A percentile compares a stretch with the other conserved stretches of the same genome.
These are phyloP conservation scores for Oryzias woworae DNA, from an alignment of 2,113 vertebrate species.

Conservation along the genomic window DNA sequence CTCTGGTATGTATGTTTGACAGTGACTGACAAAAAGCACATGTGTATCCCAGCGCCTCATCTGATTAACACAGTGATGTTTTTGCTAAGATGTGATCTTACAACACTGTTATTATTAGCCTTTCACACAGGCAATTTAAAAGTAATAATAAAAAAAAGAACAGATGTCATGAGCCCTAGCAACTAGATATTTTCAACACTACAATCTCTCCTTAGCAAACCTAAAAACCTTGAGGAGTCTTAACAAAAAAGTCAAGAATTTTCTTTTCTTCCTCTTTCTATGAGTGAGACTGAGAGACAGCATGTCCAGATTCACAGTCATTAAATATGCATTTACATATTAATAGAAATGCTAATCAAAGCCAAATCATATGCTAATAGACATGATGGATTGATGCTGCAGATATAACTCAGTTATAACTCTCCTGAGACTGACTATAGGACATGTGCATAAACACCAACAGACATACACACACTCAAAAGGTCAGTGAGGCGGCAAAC, in stretches of 20 bases:
- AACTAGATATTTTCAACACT: slow-evolving; percentile 40
- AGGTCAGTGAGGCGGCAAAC: slow-evolving; percentile 22
- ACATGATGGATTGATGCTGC: slow-evolving; percentile 69
- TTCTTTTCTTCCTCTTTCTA: background rate
- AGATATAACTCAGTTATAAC: slow-evolving; percentile 50
- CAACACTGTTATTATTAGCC: no score
- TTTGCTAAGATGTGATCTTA: no score
- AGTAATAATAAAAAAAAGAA: slow-evolving; percentile 13
- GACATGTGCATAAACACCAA: slow-evolving; percentile 12
- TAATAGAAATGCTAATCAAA: slow-evolving; percentile 77
- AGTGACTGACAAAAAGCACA: no score
- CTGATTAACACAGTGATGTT: no score
- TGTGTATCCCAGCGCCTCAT: no score
- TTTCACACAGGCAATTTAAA: background rate
- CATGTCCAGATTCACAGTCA: background rate
- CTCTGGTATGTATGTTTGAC: no score
- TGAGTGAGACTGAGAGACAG: background rate
- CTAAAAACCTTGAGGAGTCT: slow-evolving; percentile 36
- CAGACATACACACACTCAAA: slow-evolving; percentile 11
- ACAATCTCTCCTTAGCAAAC: slow-evolving; percentile 42
- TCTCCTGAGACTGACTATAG: slow-evolving; percentile 46
- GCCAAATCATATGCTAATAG: slow-evolving; percentile 73
- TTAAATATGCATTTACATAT: slow-evolving; percentile 65
- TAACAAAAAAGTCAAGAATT: slow-evolving; percentile 27
- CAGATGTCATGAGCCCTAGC: slow-evolving; percentile 19